These are phyloP conservation scores for Chaenodraco wilsoni DNA, from an alignment of 2,797 vertebrate species.

Conservation along the genomic window DNA sequence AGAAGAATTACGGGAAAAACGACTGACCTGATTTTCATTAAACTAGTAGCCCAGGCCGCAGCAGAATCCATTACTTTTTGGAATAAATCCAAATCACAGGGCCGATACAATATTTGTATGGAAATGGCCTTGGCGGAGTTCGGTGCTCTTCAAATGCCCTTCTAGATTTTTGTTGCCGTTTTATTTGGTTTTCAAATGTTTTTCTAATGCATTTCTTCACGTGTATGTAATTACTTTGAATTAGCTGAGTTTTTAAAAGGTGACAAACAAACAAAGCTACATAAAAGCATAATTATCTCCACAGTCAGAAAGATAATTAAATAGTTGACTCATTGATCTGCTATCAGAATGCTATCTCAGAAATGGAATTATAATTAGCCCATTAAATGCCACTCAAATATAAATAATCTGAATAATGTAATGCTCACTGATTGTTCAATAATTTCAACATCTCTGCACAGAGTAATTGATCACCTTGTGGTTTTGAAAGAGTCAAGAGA, in stretches of 20 bases:
- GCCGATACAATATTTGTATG: too few species aligned
- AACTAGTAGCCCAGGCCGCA: not conserved
- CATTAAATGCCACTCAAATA: constrained; percentile 45
- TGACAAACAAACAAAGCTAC: constrained; percentile 25
- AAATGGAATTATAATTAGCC: constrained; percentile 17
- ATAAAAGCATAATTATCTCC: constrained; percentile 13
- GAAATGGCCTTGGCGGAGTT: too few species aligned
- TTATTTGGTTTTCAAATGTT: not conserved
- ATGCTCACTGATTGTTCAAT: constrained; percentile 51
- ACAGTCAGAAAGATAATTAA: not conserved
- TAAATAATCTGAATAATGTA: constrained; percentile 40
- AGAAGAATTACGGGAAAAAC: too few species aligned
- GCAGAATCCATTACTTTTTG: too few species aligned
- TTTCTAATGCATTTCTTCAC: not conserved
- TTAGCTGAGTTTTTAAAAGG: constrained; percentile 14
- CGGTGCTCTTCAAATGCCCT: too few species aligned
- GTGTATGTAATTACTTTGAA: constrained; percentile 8
- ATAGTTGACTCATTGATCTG: constrained; percentile 14
- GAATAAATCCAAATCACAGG: too few species aligned
- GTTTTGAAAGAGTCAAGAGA: constrained; percentile 60
- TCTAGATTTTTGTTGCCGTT: not conserved
- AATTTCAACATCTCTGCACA: constrained; percentile 47
- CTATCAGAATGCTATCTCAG: constrained; percentile 14
- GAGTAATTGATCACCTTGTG: constrained; percentile 51
- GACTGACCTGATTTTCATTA: too few species aligned